A percentile compares a stretch with the other conserved stretches of the same genome.
Evolutionary conservation across 2,888 invertebrate genomes (phyloP).

Genomic region (Phania funesta): DNA sequence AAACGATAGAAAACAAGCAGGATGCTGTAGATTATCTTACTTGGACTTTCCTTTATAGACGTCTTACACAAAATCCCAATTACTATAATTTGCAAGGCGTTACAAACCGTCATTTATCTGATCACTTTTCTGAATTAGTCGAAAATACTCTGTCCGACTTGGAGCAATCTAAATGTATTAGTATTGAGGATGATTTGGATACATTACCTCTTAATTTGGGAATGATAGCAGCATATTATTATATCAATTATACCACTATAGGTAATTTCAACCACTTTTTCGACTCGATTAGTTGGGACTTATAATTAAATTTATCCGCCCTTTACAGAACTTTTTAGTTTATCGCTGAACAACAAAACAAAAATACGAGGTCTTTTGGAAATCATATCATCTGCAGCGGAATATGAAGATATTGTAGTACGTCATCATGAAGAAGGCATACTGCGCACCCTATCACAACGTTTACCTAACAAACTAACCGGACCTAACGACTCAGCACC

Average conservation of each 20-base stretch:
- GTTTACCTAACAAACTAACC: slow-evolving; percentile 84
- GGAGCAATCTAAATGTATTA: slow-evolving; percentile 98
- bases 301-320: slow-evolving; percentile 23
- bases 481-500: slow-evolving; percentile 83
- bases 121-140: slow-evolving; percentile 98
- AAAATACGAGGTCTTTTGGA: slow-evolving; percentile 98
- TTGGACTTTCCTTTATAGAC: slow-evolving; percentile 98
- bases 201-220: slow-evolving; percentile 97
- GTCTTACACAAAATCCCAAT: slow-evolving; percentile 99
- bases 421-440: slow-evolving; percentile 97
- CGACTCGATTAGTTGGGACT: not conserved
- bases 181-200: slow-evolving; percentile 99
- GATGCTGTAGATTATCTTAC: slow-evolving; percentile 99
- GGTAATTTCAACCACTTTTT: slow-evolving; percentile 81
- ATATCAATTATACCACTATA: slow-evolving; percentile 99
- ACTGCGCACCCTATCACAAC: slow-evolving; percentile 83
- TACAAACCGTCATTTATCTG: slow-evolving; percentile 97
- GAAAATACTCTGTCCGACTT: slow-evolving; percentile 96
- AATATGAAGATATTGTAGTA: slow-evolving; percentile 96
- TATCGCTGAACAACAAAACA: slow-evolving; percentile 97
- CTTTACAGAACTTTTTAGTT: slow-evolving; percentile 94
- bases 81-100: slow-evolving; percentile 99
- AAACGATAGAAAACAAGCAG: slow-evolving; percentile 99
- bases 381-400: slow-evolving; percentile 98
- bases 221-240: slow-evolving; percentile 99